phyloP scores from a whole-genome alignment of 2,888 invertebrate genomes.

The Agrochola lychnidis region DNA sequence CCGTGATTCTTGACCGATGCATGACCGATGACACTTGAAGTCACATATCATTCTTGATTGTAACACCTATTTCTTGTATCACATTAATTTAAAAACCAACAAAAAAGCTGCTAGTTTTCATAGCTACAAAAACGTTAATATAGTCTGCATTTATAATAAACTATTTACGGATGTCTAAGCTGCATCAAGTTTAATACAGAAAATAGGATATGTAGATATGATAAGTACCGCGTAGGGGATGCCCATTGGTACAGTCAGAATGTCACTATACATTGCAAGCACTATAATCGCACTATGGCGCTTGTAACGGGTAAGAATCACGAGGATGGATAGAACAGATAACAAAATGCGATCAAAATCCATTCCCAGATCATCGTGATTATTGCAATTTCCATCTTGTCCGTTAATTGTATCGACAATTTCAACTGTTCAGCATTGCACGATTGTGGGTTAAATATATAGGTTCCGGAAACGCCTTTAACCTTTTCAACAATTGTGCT shows the following conservation, averaged over 20 bases:
- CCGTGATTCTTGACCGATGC: constrained; percentile 33
- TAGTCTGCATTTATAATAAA: not conserved
- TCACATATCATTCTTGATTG: constrained; percentile 38
- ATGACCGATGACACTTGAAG: constrained; percentile 41
- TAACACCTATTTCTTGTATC: constrained; percentile 49
- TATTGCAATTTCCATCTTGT: not conserved
- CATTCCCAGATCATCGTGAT: too few species aligned
- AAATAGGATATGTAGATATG: not conserved
- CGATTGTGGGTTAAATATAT: not conserved
- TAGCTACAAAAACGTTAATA: constrained; percentile 1
- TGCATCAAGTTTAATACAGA: not conserved
- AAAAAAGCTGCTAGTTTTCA: constrained; percentile 7
- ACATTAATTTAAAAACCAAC: constrained; percentile 28
- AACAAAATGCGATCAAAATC: not conserved
- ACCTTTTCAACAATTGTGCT: not conserved
- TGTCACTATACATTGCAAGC: not conserved
- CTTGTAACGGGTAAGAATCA: not conserved
- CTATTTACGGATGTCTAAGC: not conserved
- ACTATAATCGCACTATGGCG: too few species aligned
- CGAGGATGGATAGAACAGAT: not conserved
- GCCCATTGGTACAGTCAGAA: not conserved
- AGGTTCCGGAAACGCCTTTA: not conserved
- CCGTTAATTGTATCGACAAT: too few species aligned
- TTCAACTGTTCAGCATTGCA: not conserved
- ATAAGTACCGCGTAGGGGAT: not conserved